These are phyloP conservation scores for Atherinomorus stipes DNA, from an alignment of 2,113 vertebrate species.

Conservation along the genomic window DNA sequence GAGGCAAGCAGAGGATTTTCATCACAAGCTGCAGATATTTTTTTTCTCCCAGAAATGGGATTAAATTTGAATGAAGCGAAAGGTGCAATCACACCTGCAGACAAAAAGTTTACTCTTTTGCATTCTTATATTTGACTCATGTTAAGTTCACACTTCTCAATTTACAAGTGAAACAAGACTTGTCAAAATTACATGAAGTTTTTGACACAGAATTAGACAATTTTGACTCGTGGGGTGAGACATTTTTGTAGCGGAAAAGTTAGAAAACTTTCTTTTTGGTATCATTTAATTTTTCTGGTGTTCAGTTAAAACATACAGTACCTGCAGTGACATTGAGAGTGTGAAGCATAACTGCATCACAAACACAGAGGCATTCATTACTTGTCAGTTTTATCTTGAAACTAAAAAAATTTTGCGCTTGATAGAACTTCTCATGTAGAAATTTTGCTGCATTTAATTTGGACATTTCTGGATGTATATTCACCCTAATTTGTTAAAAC, in stretches of 20 bases:
- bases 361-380: background rate
- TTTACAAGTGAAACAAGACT: slow-evolving; percentile 29
- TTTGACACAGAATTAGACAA: slow-evolving; percentile 25
- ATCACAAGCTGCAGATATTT: slow-evolving; percentile 42
- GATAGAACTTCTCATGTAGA: background rate
- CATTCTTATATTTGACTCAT: slow-evolving; percentile 11
- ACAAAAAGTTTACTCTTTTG: slow-evolving; percentile 57
- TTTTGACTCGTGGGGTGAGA: slow-evolving; percentile 18
- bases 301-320: slow-evolving; percentile 8
- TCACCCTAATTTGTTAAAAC: background rate
- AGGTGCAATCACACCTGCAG: slow-evolving; percentile 65
- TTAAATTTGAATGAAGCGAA: slow-evolving; percentile 41
- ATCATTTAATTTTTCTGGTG: background rate
- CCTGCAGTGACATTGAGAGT: background rate
- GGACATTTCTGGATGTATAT: background rate
- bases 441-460: background rate
- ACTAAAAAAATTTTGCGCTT: background rate
- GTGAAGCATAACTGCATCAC: background rate
- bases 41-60: slow-evolving; percentile 41
- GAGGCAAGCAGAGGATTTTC: slow-evolving; percentile 38
- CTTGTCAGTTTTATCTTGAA: background rate
- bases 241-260: background rate
- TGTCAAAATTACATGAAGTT: slow-evolving; percentile 32
- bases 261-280: slow-evolving; percentile 13
- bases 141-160: slow-evolving; percentile 25